Conservation (phyloP, 2,888 invertebrate species). For the Lithophane leautieri region DNA sequence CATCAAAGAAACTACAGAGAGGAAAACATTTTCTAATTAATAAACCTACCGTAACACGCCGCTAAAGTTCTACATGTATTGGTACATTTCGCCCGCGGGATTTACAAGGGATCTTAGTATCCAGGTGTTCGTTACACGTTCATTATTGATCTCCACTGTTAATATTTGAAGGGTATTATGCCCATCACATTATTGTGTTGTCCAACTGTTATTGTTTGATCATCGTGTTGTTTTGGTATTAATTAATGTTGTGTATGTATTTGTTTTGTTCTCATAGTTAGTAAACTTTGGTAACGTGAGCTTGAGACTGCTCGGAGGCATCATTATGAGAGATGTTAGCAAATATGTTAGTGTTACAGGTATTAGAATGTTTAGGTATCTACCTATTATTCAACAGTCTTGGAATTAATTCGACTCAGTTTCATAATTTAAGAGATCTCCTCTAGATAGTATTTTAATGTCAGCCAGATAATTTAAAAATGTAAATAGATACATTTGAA, state of each 20-base stretch:
- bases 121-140: constrained; percentile 43
- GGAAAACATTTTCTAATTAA: constrained; percentile 8
- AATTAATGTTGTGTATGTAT: constrained; percentile 20
- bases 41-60: neutral
- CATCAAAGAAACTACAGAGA: neutral
- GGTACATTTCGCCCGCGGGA: constrained; percentile 22
- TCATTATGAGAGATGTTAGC: constrained; percentile 18
- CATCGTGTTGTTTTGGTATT: constrained; percentile 22
- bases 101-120: constrained; percentile 20
- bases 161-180: constrained; percentile 30
- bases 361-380: neutral
- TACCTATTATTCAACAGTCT: neutral
- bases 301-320: constrained; percentile 30
- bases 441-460: neutral
- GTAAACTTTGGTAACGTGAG: constrained; percentile 43
- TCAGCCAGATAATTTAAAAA: neutral
- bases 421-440: neutral
- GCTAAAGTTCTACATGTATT: constrained; percentile 7
- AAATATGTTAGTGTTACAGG: constrained; percentile 4
- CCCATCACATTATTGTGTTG: constrained; percentile 16
- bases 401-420: neutral
- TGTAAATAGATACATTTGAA: neutral
- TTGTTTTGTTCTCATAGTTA: constrained; percentile 35
- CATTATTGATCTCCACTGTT: constrained; percentile 33
- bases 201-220: constrained; percentile 33